phyloP scores from a whole-genome alignment of 2,797 vertebrate genomes.

The Hyperoplus immaculatus region DNA sequence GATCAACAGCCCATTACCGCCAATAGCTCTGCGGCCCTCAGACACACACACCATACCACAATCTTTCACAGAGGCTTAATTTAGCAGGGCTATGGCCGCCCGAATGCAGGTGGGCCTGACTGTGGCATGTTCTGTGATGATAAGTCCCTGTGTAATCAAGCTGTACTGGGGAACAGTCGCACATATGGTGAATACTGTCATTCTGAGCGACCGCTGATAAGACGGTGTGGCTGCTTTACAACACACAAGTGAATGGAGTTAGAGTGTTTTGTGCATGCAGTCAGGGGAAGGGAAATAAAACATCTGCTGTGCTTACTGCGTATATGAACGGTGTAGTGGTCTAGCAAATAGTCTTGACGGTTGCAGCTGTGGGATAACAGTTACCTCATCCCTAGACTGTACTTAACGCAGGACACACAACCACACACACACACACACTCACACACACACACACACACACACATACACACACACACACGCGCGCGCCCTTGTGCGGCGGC shows the following conservation, averaged over 20 bases:
- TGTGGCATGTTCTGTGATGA: slow-evolving; percentile 52
- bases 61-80: slow-evolving; percentile 40
- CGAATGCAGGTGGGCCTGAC: slow-evolving; percentile 60
- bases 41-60: slow-evolving; percentile 35
- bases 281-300: slow-evolving; percentile 46
- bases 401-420: slow-evolving; percentile 32
- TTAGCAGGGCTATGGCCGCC: slow-evolving; percentile 15
- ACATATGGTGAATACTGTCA: slow-evolving; percentile 58
- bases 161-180: slow-evolving; percentile 36
- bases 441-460: slow-evolving; percentile 28
- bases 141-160: slow-evolving; percentile 70
- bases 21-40: slow-evolving; percentile 30
- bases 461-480: slow-evolving; percentile 3
- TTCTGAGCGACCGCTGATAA: slow-evolving; percentile 66
- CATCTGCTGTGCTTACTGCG: slow-evolving; percentile 52
- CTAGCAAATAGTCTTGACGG: slow-evolving; percentile 12
- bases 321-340: slow-evolving; percentile 34
- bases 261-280: slow-evolving; percentile 43
- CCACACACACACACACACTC: slow-evolving; percentile 1
- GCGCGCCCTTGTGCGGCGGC: slow-evolving; percentile 13
- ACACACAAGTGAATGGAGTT: slow-evolving; percentile 50
- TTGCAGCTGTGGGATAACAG: slow-evolving; percentile 14
- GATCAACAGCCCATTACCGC: slow-evolving; percentile 29
- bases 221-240: slow-evolving; percentile 50
- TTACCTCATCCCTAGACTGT: slow-evolving; percentile 31